These are phyloP conservation scores for Mellilla xanthometata DNA, from an alignment of 2,888 invertebrate species.

Conservation along the genomic window DNA sequence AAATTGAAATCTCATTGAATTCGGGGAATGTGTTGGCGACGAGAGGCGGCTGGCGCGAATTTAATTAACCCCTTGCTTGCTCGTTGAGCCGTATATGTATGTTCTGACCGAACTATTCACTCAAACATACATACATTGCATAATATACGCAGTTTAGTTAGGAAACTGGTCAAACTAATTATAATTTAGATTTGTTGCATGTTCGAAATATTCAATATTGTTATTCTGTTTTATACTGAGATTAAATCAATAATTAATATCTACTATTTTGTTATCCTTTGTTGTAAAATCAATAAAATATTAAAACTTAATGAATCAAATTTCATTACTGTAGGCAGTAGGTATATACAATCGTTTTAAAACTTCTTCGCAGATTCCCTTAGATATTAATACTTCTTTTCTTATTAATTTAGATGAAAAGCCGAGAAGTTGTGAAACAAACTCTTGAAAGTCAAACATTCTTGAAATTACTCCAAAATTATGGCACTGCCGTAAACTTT, in stretches of 20 bases:
- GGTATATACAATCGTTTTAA: too few relatives aligned
- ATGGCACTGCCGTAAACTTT: conserved; percentile 75
- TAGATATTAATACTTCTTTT: conserved; percentile 29
- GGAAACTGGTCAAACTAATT: not conserved
- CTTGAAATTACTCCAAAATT: conserved; percentile 74
- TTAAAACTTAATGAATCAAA: too few relatives aligned
- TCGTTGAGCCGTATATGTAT: conserved; percentile 62
- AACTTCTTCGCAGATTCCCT: conserved; percentile 8
- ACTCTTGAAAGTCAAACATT: conserved; percentile 72
- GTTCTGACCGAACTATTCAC: conserved; percentile 36
- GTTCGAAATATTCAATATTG: too few relatives aligned
- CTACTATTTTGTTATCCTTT: too few relatives aligned
- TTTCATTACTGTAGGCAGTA: too few relatives aligned
- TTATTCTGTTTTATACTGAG: too few relatives aligned
- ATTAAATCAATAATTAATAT: too few relatives aligned
- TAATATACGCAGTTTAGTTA: too few relatives aligned
- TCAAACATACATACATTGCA: conserved; percentile 25
- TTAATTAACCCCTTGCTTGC: conserved; percentile 80
- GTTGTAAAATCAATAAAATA: too few relatives aligned
- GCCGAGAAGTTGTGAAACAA: conserved; percentile 56
- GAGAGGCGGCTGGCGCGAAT: conserved; percentile 78
- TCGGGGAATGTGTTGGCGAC: conserved; percentile 75
- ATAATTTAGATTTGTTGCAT: too few relatives aligned
- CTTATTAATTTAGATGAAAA: conserved; percentile 59
- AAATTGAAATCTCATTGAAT: conserved; percentile 82